Base-by-base conservation (phyloP, 2,113 vertebrate species). In the Casuarius casuarius region DNA sequence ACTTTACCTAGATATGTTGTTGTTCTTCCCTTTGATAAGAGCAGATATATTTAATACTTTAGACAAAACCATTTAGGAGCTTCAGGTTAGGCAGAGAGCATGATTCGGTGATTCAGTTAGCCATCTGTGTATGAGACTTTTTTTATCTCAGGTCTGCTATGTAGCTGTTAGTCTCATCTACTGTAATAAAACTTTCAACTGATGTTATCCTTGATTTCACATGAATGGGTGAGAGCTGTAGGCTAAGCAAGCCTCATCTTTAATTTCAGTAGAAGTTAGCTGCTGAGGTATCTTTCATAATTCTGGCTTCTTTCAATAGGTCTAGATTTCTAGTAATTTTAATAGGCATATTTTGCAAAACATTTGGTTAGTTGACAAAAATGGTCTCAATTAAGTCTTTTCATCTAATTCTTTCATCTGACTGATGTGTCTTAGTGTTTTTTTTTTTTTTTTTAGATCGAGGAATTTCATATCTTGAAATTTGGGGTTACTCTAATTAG, bases 1-100 rank as follows among this genome's bases (percentile, higher is more conserved):
- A 25, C 2, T 28, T 90, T 40, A 12, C 3, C 9, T 52, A 5
- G 15, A 10, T 4, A 1, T 0, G 0, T 56, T 65, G 6, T 4
- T 63, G 21, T 6, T 1, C 29, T 58, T 28, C 54, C 22, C 22
- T 18, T 33, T 26, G 3, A 40, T 75, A 52, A 3, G 17, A 23
- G 20, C 6, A 10, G 19, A 9, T 44, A 3, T 8, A 20, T 23
- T 7, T 35, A 17, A 14, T 51, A 17, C 9, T 25, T 21, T 71
- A 71, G 33, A 49, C 22, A 51, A 71, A n/a, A n/a, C 22, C 33
- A 18, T 31, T 58, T 58, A 31, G 25, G 33, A 8, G 31, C 19
- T 59, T 70, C 10, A 14, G 12, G 52, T 42, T 16, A 63, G 33
- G 5, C 1, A 1, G 33, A 72, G 22, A 15, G 5, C 20, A 16